Percentiles rank a stretch among this genome's conserved stretches.
phyloP scores from a whole-genome alignment of 2,797 vertebrate species.

The Acipenser transmontanus region DNA sequence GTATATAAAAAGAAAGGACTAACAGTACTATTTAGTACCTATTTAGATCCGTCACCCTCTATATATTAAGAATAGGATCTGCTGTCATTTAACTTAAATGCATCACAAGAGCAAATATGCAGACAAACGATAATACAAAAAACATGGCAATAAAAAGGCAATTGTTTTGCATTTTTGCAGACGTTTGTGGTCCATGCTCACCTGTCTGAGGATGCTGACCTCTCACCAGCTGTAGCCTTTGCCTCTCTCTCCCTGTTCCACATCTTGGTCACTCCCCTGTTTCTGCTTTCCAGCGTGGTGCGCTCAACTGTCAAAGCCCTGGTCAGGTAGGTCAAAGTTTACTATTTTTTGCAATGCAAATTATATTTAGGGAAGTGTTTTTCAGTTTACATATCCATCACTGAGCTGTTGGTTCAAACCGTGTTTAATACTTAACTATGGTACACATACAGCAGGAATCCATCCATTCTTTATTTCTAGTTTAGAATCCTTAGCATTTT shows the following conservation, averaged over 20 bases:
- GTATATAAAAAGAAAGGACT: too few relatives aligned
- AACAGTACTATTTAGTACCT: too few relatives aligned
- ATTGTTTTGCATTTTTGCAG: constrained; percentile 44
- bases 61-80: too few relatives aligned
- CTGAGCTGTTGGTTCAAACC: constrained; percentile 12
- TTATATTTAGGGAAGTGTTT: neutral
- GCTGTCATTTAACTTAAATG: too few relatives aligned
- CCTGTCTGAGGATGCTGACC: constrained; percentile 77
- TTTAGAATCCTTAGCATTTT: too few relatives aligned
- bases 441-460: too few relatives aligned
- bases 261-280: constrained; percentile 92
- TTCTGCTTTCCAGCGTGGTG: constrained; percentile 94
- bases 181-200: constrained; percentile 92
- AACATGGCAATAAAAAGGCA: neutral
- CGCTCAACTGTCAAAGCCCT: constrained; percentile 95
- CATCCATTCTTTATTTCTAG: too few relatives aligned
- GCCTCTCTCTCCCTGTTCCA: constrained; percentile 95
- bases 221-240: constrained; percentile 93
- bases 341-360: neutral
- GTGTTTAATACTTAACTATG: too few relatives aligned
- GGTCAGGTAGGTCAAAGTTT: constrained; percentile 71
- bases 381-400: constrained; percentile 20
- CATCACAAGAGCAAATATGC: too few relatives aligned
- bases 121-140: too few relatives aligned
- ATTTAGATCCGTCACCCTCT: too few relatives aligned